Conservation (phyloP, 1,140 invertebrate genomes). For the Magallana ariakensis region DNA sequence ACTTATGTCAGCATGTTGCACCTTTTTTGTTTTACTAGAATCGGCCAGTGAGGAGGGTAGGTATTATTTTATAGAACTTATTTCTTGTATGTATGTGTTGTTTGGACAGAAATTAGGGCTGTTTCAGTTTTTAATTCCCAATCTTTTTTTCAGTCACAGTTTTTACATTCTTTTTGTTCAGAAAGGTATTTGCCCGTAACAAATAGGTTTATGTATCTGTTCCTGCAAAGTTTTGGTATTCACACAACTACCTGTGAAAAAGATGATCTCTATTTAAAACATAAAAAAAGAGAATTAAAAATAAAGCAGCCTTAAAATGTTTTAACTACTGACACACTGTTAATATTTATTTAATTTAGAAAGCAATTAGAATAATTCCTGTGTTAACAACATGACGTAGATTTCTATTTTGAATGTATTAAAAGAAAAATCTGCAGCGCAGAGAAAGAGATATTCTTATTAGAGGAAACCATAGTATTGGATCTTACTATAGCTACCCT, state of each 20-base stretch:
- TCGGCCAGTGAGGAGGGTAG: constrained; percentile 40
- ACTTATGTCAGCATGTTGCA: constrained; percentile 41
- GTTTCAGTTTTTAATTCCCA: constrained; percentile 29
- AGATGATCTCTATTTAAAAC: too few relatives aligned
- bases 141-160: neutral
- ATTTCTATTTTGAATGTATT: neutral
- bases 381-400: neutral
- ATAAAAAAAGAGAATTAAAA: neutral
- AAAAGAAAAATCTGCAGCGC: neutral
- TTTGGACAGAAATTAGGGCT: constrained; percentile 25
- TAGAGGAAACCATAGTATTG: too few relatives aligned
- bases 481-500: too few relatives aligned
- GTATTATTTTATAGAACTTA: constrained; percentile 37
- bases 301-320: constrained; percentile 1
- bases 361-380: neutral
- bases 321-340: constrained; percentile 7
- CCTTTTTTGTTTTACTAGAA: constrained; percentile 41
- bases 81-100: constrained; percentile 33
- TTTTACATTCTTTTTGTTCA: neutral
- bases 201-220: too few relatives aligned
- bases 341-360: constrained; percentile 17
- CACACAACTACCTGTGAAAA: too few relatives aligned
- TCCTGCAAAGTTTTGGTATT: too few relatives aligned
- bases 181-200: neutral
- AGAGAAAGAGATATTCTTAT: neutral